Percentiles rank a stretch among this genome's conserved stretches.
Conservation (phyloP, 1,140 invertebrate species). For the Diabrotica virgifera region DNA sequence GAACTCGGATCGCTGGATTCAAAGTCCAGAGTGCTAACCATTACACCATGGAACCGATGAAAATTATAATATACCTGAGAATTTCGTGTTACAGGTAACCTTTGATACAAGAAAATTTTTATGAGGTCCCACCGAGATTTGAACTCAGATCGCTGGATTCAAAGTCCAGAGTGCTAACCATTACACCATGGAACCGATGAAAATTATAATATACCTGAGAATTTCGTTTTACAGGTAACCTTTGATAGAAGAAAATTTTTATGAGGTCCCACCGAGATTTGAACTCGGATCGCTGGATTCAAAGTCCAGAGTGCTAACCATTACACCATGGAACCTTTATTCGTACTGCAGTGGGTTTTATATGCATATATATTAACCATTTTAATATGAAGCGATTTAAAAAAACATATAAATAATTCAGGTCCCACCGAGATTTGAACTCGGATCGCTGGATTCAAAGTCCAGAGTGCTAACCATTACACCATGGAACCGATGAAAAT, state of each 20-base stretch:
- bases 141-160: constrained; percentile 44
- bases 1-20: constrained; percentile 44
- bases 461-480: constrained; percentile 45
- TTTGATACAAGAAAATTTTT: too few relatives aligned
- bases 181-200: constrained; percentile 42
- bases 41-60: constrained; percentile 33
- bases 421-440: constrained; percentile 38
- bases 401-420: too few relatives aligned
- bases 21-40: constrained; percentile 45
- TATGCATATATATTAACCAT: too few relatives aligned
- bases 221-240: too few relatives aligned
- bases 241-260: too few relatives aligned
- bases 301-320: constrained; percentile 43
- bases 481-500: constrained; percentile 23
- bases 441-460: constrained; percentile 44
- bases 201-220: too few relatives aligned
- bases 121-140: constrained; percentile 36
- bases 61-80: too few relatives aligned
- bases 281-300: constrained; percentile 44
- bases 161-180: constrained; percentile 43
- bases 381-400: too few relatives aligned
- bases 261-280: constrained; percentile 39
- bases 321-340: constrained; percentile 42
- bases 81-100: too few relatives aligned
- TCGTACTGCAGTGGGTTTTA: too few relatives aligned